Conservation (phyloP, 2,888 invertebrate species). For the Schizaphis graminum region DNA sequence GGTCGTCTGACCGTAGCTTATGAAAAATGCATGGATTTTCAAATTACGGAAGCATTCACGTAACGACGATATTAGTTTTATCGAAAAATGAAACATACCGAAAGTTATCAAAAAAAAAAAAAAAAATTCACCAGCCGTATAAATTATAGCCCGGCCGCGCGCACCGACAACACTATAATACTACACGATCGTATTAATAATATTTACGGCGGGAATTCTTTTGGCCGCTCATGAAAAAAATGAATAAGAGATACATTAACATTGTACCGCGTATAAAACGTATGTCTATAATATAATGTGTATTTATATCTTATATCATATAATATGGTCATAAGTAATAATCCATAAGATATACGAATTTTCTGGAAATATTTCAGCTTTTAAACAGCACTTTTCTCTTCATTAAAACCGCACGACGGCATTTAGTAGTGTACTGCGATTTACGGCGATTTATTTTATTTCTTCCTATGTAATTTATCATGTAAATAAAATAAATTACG, state of each 20-base stretch:
- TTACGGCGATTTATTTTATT: constrained; percentile 14
- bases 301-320: background rate
- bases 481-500: constrained; percentile 15
- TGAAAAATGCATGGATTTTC: constrained; percentile 63
- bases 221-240: background rate
- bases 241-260: background rate
- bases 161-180: constrained; percentile 5
- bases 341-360: background rate
- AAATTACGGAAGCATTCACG: constrained; percentile 43
- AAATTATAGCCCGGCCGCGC: constrained; percentile 29
- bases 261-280: background rate
- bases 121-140: background rate
- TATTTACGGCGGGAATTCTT: constrained; percentile 25
- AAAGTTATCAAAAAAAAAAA: constrained; percentile 50
- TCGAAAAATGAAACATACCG: constrained; percentile 54
- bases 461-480: constrained; percentile 30
- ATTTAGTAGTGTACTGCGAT: background rate
- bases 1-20: constrained; percentile 53
- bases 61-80: constrained; percentile 57
- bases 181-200: background rate
- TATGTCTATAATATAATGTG: background rate
- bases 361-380: background rate
- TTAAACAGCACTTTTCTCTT: background rate
- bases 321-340: background rate
- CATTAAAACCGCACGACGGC: background rate